phyloP scores from a whole-genome alignment of 2,888 invertebrate species.

The Acholoe squamosa region DNA sequence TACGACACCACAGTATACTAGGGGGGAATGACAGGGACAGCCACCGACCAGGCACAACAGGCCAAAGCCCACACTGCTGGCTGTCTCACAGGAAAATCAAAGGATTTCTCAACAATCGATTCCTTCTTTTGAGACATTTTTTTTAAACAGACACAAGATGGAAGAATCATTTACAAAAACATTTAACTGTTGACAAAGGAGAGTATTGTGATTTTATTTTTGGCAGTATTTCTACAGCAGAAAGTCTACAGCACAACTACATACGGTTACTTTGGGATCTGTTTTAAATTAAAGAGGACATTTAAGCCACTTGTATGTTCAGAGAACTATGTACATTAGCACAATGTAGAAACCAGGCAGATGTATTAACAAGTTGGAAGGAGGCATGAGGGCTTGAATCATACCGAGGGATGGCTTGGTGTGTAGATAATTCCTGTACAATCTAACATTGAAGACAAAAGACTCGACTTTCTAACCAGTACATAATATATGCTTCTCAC shows the following conservation, averaged over 20 bases:
- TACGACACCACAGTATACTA: slow-evolving; percentile 37
- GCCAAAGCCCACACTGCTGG: neutral
- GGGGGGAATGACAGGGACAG: neutral
- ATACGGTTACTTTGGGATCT: neutral
- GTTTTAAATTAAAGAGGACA: neutral
- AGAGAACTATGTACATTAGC: slow-evolving; percentile 23
- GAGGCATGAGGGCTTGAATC: slow-evolving; percentile 34
- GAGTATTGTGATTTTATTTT: slow-evolving; percentile 18
- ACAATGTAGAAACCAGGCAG: slow-evolving; percentile 21
- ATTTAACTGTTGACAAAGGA: slow-evolving; percentile 17
- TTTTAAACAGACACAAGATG: neutral
- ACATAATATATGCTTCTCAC: too few relatives aligned
- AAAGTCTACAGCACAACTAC: slow-evolving; percentile 15
- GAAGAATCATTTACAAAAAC: neutral
- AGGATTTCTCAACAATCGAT: too few relatives aligned
- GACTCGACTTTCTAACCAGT: neutral
- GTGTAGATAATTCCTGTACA: neutral
- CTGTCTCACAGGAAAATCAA: slow-evolving; percentile 5
- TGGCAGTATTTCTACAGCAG: neutral
- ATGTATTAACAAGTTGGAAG: slow-evolving; percentile 54
- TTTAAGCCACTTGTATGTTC: slow-evolving; percentile 20
- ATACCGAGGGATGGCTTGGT: slow-evolving; percentile 14
- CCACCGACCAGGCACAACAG: neutral
- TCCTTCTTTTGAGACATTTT: neutral
- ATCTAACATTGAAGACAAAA: slow-evolving; percentile 28